Conservation (phyloP, 2,797 vertebrate genomes). For the Gymnopithys bicolor region DNA sequence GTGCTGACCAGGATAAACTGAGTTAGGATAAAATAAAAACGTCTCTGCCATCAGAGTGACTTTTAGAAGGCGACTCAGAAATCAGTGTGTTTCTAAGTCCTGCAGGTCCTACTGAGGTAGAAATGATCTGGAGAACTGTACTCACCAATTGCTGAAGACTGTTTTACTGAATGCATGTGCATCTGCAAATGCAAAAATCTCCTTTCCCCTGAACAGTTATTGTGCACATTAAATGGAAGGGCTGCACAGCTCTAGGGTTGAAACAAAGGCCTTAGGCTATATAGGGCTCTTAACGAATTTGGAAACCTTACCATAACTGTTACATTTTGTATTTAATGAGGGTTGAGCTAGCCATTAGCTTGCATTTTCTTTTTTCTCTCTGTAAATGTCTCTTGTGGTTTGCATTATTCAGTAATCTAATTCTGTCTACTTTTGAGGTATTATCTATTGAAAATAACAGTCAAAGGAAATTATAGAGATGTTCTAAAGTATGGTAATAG, state of each 20-base stretch:
- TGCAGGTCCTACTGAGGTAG: not conserved
- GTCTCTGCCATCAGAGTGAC: not conserved
- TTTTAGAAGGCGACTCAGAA: not conserved
- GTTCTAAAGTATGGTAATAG: not conserved
- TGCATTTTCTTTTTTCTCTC: not conserved
- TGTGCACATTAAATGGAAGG: not conserved
- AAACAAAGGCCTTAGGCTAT: not conserved
- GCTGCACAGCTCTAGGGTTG: not conserved
- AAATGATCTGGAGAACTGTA: not conserved
- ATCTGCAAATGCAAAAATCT: not conserved
- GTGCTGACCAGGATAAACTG: not conserved
- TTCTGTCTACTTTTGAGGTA: not conserved
- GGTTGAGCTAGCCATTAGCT: not conserved
- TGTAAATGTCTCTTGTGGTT: not conserved
- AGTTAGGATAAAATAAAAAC: not conserved
- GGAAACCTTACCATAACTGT: not conserved
- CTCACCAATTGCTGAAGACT: not conserved
- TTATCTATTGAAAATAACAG: not conserved
- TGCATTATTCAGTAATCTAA: not conserved
- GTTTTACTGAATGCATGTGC: not conserved
- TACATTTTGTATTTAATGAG: not conserved
- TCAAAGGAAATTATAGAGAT: not conserved
- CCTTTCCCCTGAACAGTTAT: not conserved
- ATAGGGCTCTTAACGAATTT: not conserved
- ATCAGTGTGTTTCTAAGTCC: not conserved